A percentile compares a stretch with the other conserved stretches of the same genome.
phyloP scores from a whole-genome alignment of 2,888 invertebrate genomes.

The Ctenicera cuprea region DNA sequence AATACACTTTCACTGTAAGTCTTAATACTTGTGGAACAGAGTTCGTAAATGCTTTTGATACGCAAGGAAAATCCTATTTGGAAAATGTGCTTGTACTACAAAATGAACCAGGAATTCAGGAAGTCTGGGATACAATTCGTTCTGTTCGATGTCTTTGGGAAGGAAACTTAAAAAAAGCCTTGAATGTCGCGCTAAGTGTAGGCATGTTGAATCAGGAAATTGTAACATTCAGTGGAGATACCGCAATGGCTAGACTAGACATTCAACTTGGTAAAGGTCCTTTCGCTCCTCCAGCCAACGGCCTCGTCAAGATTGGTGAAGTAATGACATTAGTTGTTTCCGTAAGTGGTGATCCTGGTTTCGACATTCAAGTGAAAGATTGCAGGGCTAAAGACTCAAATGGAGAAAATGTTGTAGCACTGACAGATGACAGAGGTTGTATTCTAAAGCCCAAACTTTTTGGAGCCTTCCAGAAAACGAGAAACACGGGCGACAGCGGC shows the following conservation, averaged over 20 bases:
- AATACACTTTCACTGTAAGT: constrained; percentile 84
- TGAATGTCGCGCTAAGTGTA: constrained; percentile 84
- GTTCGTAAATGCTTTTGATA: constrained; percentile 86
- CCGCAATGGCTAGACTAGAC: constrained; percentile 86
- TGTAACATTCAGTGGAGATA: constrained; percentile 90
- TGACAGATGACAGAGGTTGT: constrained; percentile 86
- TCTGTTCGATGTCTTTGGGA: constrained; percentile 88
- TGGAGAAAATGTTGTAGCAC: constrained; percentile 78
- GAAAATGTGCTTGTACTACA: constrained; percentile 86
- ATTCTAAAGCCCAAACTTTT: constrained; percentile 87
- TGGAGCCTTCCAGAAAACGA: constrained; percentile 88
- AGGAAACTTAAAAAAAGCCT: constrained; percentile 84
- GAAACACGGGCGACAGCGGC: constrained; percentile 83
- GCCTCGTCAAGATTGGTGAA: constrained; percentile 88
- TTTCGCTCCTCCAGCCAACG: constrained; percentile 84
- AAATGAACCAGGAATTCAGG: constrained; percentile 85
- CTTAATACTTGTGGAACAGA: constrained; percentile 86
- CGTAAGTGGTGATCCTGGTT: constrained; percentile 86
- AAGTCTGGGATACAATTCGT: constrained; percentile 87
- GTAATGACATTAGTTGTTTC: constrained; percentile 87
- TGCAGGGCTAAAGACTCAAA: constrained; percentile 84
- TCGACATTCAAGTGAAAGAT: constrained; percentile 86
- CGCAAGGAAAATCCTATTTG: constrained; percentile 85
- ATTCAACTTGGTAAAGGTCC: constrained; percentile 87
- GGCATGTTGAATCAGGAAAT: constrained; percentile 88